Base-by-base conservation (phyloP, 2,113 vertebrate species). In the Piprites chloris region DNA sequence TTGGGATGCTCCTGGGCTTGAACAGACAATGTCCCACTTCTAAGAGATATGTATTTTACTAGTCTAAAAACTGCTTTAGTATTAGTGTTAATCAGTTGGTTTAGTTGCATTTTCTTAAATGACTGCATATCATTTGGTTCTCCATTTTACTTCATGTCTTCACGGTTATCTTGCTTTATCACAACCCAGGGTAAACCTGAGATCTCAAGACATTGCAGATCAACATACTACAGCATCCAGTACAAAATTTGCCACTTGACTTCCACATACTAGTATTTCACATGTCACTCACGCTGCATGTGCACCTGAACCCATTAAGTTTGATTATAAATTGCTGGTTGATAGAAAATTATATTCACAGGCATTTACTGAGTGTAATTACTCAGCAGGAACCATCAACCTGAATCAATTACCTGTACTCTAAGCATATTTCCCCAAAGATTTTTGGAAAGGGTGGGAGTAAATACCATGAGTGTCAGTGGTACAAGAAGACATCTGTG, bases 331-430 rank as follows among this genome's bases (percentile, higher is more conserved):
- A 92, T 80, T 86, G 47, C 73, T 83, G 49, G 87, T 75, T 92
- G 88, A 89, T 90, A 88, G 85, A 90, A 94, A 96, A 94, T 95
- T 75, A 72, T 78, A 78, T 90, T 96, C 90, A 90, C 68, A 75
- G 65, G 24, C 92, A 92, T 96, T 93, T 84, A 65, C 67, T 75
- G 88, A 90, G n/a, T 3, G 3, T 74, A 96, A 96, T 96, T 96
- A 84, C 63, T 65, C 85, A 81, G 44, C 52, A 86, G 50, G 89
- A 94, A 21, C 59, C 76, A 92, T 81, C 68, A 93, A 71, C 82
- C 82, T 86, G 87, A 95, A 90, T 94, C 93, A 95, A 68, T 95
- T 95, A 89, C 39, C 56, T 53, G 28, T 75, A 76, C 61, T 67
- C 61, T 52, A 91, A 74, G 79, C 78, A 47, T 80, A 71, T 93